Evolutionary conservation across 2,888 invertebrate genomes (phyloP), one percentile per base, ranked within the genome.

Genomic region (Agapetus fuscipes): DNA sequence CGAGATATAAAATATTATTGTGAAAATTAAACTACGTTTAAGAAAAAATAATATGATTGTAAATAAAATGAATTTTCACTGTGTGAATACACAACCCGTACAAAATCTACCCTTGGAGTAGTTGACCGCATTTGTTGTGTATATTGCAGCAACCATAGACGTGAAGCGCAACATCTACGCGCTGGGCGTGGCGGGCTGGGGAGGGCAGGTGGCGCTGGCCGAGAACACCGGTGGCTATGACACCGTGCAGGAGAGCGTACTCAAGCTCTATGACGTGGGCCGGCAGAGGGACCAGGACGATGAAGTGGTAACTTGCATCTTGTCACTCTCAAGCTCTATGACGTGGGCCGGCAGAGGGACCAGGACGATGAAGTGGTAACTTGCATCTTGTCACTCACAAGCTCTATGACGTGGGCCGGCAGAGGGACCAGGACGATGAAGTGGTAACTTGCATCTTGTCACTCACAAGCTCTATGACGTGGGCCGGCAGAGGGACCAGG

Each of bases 261-360:
- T 95, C 40, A 78, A 90, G 52, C 64, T 96, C 10, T 96, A 95
- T 60, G 93, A 96, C 56, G 87, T 96, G 13, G 96, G 96, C 1
- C 71, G 91, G 46, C 74, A 80, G 55, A 71, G 89, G 52, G 86
- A 85, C 56, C 85, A 86, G 54, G 91, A 93, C 50, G 93, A 94
- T 52, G 90, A 91, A 60, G 83, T 82, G 65, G 86, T 81, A 45
- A 60, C 64, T 55, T 5, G 3, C 32, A 4, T 20, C 4, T 20
- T 9, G 9, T 4, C 20, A 20, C 20, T 20, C n/a, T n/a, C 40
- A 78, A 90, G 52, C 64, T 96, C 10, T 96, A 95, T 60, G 93
- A 96, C 56, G 87, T 96, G 13, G 96, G 96, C 1, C 71, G 91
- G 46, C 74, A 80, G 55, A 71, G 89, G 52, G 86, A 85, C 56